Conservation (phyloP, 2,797 vertebrate species). For the Halcyon badia region DNA sequence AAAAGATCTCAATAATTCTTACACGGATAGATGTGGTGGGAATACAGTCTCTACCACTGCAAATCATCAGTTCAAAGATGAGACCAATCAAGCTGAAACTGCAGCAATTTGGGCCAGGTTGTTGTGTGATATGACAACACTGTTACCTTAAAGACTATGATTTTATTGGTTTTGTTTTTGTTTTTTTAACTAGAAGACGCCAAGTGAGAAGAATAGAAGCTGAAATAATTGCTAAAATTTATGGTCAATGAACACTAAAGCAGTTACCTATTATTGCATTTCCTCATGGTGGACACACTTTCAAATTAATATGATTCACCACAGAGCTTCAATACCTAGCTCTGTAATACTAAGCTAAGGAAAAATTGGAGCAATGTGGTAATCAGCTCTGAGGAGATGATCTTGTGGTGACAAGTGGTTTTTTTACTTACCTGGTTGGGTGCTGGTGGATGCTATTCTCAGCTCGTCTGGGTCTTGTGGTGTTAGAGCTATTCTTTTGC, state of each 20-base stretch:
- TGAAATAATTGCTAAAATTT: neutral
- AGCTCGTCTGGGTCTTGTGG: neutral
- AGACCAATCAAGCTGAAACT: constrained; percentile 26
- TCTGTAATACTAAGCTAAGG: neutral
- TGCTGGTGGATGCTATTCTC: neutral
- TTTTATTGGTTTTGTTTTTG: neutral
- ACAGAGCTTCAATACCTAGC: neutral
- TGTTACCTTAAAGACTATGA: neutral
- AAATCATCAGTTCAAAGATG: constrained; percentile 3
- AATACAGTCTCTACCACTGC: neutral
- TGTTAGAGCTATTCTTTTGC: neutral
- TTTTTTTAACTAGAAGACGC: neutral
- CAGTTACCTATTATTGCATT: neutral
- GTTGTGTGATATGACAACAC: neutral
- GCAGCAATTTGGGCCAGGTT: neutral
- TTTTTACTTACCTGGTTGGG: neutral
- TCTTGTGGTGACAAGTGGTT: neutral
- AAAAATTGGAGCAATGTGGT: neutral
- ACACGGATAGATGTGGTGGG: neutral
- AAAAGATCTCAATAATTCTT: neutral
- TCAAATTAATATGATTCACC: neutral
- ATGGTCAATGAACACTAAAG: neutral
- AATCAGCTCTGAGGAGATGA: neutral
- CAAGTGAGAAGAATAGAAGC: neutral
- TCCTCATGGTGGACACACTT: neutral